Evolutionary conservation across 2,888 invertebrate genomes (phyloP).

Genomic region (Nesidiocoris tenuis): DNA sequence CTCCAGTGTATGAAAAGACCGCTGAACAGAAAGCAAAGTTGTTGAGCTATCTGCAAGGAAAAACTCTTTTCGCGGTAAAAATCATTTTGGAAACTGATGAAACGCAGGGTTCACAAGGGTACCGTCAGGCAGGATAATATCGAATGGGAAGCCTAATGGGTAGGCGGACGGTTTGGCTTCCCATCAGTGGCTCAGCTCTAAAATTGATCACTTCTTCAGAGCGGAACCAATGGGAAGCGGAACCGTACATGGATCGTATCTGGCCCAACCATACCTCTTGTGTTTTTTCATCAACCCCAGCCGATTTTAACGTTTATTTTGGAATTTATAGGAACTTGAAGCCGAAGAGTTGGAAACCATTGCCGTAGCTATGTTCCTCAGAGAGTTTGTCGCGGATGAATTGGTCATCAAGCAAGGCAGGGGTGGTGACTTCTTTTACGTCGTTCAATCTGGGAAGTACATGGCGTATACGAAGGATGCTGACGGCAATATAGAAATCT

Average conservation of each 20-base stretch:
- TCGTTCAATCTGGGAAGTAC: slow-evolving; percentile 66
- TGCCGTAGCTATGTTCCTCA: slow-evolving; percentile 97
- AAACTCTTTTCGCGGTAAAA: slow-evolving; percentile 33
- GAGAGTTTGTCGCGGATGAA: slow-evolving; percentile 78
- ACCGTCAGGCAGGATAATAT: too few species aligned
- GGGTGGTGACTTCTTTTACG: slow-evolving; percentile 98
- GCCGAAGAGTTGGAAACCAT: slow-evolving; percentile 74
- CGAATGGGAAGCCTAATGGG: too few species aligned
- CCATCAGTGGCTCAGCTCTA: too few species aligned
- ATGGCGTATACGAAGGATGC: slow-evolving; percentile 25
- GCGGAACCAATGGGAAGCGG: too few species aligned
- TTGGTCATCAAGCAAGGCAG: slow-evolving; percentile 92
- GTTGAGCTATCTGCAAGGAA: neutral
- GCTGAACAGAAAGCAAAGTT: slow-evolving; percentile 17
- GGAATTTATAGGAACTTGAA: slow-evolving; percentile 1
- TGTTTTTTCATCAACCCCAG: neutral
- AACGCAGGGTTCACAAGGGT: neutral
- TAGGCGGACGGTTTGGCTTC: too few species aligned
- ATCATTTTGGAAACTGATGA: neutral
- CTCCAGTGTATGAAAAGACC: slow-evolving; percentile 16
- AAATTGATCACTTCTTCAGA: too few species aligned
- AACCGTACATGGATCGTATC: too few species aligned
- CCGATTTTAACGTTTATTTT: neutral
- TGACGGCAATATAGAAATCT: slow-evolving; percentile 19
- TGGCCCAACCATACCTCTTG: too few species aligned